Evolutionary conservation across 2,888 invertebrate genomes (phyloP).

Genomic region (Agrotis clavis): DNA sequence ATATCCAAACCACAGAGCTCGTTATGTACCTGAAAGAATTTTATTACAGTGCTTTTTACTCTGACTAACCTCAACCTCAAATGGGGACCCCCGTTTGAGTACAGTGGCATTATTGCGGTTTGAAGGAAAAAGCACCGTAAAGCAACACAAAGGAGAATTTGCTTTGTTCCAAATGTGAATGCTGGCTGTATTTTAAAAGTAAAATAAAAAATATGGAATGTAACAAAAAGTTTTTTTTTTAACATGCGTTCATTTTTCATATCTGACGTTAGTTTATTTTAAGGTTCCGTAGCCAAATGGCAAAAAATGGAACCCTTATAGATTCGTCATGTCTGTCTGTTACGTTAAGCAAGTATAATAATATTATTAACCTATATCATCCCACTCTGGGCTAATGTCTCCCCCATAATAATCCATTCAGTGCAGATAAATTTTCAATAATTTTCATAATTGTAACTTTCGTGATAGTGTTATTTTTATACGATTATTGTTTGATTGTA

Average conservation of each 20-base stretch:
- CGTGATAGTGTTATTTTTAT: no score
- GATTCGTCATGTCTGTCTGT: no score
- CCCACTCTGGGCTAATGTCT: no score
- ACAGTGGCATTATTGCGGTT: conserved; percentile 76
- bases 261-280: not conserved
- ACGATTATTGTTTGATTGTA: no score
- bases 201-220: conserved; percentile 45
- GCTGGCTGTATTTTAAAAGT: conserved; percentile 39
- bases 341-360: no score
- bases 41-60: conserved; percentile 70
- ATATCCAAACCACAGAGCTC: conserved; percentile 40
- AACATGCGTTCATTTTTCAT: conserved; percentile 23
- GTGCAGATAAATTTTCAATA: no score
- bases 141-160: conserved; percentile 62
- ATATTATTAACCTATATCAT: no score
- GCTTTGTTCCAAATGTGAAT: conserved; percentile 61
- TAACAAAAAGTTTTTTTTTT: conserved; percentile 16
- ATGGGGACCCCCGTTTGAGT: conserved; percentile 72
- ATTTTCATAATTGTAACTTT: no score
- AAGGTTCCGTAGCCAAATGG: no score
- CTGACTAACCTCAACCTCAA: conserved; percentile 72
- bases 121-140: conserved; percentile 67
- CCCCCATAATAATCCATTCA: no score
- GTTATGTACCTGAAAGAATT: conserved; percentile 67
- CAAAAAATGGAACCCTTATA: no score